phyloP scores from a whole-genome alignment of 2,113 vertebrate genomes.

The Odontophorus gujanensis region DNA sequence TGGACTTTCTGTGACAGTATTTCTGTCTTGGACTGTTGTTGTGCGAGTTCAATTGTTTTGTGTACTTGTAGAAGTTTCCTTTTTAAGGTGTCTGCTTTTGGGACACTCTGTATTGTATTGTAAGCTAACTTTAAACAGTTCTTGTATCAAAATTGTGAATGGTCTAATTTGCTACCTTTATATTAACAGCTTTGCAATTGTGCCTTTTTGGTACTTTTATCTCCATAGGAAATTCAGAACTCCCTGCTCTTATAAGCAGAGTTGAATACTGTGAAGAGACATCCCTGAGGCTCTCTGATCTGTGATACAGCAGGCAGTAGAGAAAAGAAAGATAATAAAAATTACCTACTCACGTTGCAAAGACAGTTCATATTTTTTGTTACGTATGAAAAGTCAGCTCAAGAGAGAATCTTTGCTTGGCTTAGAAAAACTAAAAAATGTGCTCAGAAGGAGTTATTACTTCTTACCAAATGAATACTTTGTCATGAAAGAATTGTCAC shows the following conservation, averaged over 20 bases:
- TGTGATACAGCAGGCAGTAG: background rate
- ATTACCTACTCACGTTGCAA: background rate
- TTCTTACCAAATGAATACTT: background rate
- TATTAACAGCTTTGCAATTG: background rate
- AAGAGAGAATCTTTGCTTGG: background rate
- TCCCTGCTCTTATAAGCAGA: background rate
- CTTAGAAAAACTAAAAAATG: background rate
- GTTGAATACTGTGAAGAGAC: background rate
- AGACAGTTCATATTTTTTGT: background rate
- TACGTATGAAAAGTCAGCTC: background rate
- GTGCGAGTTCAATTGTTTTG: background rate
- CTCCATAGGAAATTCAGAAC: background rate
- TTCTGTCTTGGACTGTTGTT: background rate
- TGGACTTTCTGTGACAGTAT: background rate
- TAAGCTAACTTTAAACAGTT: background rate
- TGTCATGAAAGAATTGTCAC: background rate
- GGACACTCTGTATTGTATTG: background rate
- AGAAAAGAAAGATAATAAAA: background rate
- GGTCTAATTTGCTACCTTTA: background rate
- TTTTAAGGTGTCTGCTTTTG: background rate
- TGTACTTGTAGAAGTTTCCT: background rate
- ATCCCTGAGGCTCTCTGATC: background rate
- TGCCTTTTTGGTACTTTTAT: background rate
- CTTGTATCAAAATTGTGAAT: background rate
- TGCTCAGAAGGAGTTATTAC: background rate